These are phyloP conservation scores for Phrynosoma platyrhinos DNA, from an alignment of 2,113 vertebrate genomes.

Conservation along the genomic window DNA sequence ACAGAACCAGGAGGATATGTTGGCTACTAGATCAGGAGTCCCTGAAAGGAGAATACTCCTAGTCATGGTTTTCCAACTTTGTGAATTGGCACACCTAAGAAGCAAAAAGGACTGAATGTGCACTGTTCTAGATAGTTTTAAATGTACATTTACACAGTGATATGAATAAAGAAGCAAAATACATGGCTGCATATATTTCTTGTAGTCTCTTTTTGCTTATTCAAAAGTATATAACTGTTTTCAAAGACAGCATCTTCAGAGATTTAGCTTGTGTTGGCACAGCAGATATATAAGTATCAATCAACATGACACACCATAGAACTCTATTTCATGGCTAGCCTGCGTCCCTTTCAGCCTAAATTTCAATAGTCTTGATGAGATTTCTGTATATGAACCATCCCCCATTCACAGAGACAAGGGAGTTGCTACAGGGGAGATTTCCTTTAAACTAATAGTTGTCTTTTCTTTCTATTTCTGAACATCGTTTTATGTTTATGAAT, in stretches of 20 bases:
- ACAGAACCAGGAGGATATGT: neutral
- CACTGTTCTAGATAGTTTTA: neutral
- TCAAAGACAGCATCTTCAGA: conserved; percentile 5
- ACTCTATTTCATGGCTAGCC: neutral
- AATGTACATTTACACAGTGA: neutral
- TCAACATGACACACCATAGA: conserved; percentile 9
- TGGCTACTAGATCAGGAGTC: neutral
- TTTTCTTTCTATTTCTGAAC: neutral
- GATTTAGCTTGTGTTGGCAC: neutral
- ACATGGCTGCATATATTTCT: neutral
- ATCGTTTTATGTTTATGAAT: neutral
- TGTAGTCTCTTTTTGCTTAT: neutral
- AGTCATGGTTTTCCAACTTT: neutral
- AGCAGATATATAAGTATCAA: conserved; percentile 16
- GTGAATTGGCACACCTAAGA: neutral
- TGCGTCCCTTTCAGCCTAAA: conserved; percentile 6
- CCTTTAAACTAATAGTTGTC: neutral
- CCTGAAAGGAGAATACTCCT: neutral
- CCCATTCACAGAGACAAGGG: neutral
- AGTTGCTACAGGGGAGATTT: neutral
- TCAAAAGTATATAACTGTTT: neutral
- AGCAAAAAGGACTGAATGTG: neutral
- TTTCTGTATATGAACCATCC: neutral
- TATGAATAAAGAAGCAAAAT: neutral
- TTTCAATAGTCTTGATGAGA: neutral